Evolutionary conservation across 2,888 invertebrate genomes (phyloP).

Genomic region (Pharmacophagus antenor): DNA sequence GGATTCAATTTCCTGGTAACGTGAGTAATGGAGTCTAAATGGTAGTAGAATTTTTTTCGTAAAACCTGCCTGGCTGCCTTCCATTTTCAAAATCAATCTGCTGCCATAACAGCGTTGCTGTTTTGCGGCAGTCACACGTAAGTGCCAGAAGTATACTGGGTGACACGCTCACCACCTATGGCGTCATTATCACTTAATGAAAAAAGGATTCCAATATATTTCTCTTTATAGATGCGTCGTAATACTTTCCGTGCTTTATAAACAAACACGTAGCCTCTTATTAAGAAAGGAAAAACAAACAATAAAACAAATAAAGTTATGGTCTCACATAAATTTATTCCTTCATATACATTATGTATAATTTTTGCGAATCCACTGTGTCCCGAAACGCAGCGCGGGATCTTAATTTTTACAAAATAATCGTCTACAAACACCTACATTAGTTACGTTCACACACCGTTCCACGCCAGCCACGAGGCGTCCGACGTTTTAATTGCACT

Average conservation of each 20-base stretch:
- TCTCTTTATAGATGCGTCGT: neutral
- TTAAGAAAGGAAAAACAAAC: neutral
- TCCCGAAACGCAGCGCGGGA: constrained; percentile 75
- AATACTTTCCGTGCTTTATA: neutral
- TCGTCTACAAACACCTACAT: constrained; percentile 68
- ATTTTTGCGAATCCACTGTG: constrained; percentile 79
- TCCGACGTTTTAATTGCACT: constrained; percentile 68
- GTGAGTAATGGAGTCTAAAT: too few species aligned
- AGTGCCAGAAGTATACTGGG: too few species aligned
- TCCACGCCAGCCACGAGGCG: constrained; percentile 57
- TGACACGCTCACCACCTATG: too few species aligned
- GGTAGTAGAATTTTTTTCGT: too few species aligned
- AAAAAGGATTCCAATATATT: neutral
- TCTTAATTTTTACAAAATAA: constrained; percentile 68
- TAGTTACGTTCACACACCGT: constrained; percentile 63
- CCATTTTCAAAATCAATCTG: too few species aligned
- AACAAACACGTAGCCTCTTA: too few species aligned
- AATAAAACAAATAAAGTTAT: constrained; percentile 46
- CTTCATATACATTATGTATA: constrained; percentile 80
- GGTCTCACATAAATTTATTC: constrained; percentile 81
- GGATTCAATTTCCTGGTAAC: too few species aligned
- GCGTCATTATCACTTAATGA: too few species aligned
- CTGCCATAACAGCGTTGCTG: too few species aligned
- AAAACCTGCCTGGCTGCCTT: too few species aligned
- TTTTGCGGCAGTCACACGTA: too few species aligned